phyloP scores from a whole-genome alignment of 2,888 invertebrate species.

The Zonitis immaculata region DNA sequence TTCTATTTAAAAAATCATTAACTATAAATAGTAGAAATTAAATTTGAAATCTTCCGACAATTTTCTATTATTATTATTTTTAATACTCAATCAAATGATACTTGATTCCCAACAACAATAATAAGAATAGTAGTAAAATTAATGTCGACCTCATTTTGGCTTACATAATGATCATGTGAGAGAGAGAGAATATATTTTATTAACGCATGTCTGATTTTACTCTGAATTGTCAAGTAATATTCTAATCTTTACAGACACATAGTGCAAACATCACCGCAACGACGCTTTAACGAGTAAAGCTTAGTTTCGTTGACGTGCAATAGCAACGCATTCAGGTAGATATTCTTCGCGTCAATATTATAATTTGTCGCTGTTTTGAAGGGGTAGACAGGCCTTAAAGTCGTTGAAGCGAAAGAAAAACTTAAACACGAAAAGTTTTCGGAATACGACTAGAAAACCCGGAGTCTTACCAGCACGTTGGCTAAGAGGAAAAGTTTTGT shows the following conservation, averaged over 20 bases:
- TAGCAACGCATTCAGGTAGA: conserved; percentile 35
- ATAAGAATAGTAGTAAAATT: no score
- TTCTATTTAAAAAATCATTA: conserved; percentile 9
- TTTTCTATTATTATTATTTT: no score
- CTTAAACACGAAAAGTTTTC: conserved; percentile 50
- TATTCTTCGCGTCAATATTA: conserved; percentile 44
- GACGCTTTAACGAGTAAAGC: conserved; percentile 22
- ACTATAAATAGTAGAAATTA: not conserved
- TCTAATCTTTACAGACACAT: conserved; percentile 17
- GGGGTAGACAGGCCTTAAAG: conserved; percentile 42
- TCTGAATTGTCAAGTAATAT: conserved; percentile 18
- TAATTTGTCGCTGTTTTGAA: conserved; percentile 49
- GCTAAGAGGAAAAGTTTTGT: conserved; percentile 51
- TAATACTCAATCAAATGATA: no score
- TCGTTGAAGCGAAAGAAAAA: conserved; percentile 47
- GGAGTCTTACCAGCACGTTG: conserved; percentile 46
- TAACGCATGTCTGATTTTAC: conserved; percentile 21
- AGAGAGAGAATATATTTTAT: conserved; percentile 19
- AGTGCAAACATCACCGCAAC: conserved; percentile 13
- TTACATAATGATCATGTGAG: conserved; percentile 16
- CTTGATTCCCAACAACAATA: no score
- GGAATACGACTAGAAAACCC: conserved; percentile 40
- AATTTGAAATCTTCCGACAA: no score
- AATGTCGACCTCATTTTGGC: no score
- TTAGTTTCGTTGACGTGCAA: conserved; percentile 32